Evolutionary conservation across 92 coral and sea anemone genomes (phyloP).

Genomic region (Diadumene lineata): DNA sequence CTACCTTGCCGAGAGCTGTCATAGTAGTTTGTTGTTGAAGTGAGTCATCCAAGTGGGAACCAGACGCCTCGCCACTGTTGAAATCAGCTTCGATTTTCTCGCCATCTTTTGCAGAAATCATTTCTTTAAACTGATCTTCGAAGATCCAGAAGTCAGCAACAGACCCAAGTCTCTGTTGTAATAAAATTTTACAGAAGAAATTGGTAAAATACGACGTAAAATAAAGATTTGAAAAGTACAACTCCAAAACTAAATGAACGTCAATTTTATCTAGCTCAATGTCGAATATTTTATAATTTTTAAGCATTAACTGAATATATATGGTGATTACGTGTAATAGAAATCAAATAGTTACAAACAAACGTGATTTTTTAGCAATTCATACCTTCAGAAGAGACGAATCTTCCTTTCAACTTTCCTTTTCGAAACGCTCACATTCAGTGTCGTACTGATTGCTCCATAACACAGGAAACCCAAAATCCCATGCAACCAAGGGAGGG

Average conservation of each 20-base stretch:
- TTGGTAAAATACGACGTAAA: background rate
- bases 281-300: no score
- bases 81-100: background rate
- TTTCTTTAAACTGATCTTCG: background rate
- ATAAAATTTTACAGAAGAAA: no score
- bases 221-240: no score
- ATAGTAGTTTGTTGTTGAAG: constrained; percentile 49
- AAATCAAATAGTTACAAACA: no score
- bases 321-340: no score
- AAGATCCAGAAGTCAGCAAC: background rate
- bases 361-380: no score
- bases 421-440: background rate
- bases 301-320: no score
- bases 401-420: background rate
- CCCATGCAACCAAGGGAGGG: no score
- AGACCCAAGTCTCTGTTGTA: background rate
- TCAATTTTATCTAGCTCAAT: no score
- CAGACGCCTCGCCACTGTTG: constrained; percentile 2
- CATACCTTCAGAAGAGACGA: no score
- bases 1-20: constrained; percentile 69
- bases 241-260: no score
- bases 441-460: background rate
- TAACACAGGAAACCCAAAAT: constrained; percentile 6
- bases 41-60: constrained; percentile 17
- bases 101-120: background rate